Evolutionary conservation across 2,888 invertebrate species (phyloP).

Genomic region (Hypomecis punctinalis): DNA sequence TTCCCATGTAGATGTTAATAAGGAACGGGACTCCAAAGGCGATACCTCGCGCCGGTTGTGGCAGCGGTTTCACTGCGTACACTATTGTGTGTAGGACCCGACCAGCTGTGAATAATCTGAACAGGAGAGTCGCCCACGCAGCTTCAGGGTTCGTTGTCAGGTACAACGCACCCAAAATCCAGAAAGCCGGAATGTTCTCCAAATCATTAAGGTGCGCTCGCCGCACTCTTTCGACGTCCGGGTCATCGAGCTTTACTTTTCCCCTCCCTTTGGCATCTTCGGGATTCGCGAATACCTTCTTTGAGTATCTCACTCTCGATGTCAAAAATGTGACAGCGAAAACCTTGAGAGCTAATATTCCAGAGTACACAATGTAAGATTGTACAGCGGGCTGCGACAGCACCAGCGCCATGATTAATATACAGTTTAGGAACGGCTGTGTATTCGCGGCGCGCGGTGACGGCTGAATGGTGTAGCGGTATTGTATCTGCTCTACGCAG

Average conservation of each 20-base stretch:
- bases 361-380: slow-evolving; percentile 66
- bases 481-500: background rate
- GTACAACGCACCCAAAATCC: slow-evolving; percentile 86
- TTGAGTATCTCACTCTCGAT: slow-evolving; percentile 52
- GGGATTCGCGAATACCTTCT: slow-evolving; percentile 64
- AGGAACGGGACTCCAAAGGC: slow-evolving; percentile 58
- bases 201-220: slow-evolving; percentile 89
- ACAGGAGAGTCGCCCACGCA: slow-evolving; percentile 67
- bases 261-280: slow-evolving; percentile 63
- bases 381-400: slow-evolving; percentile 50
- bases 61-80: slow-evolving; percentile 86
- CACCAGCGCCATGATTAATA: slow-evolving; percentile 24
- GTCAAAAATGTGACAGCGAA: slow-evolving; percentile 59
- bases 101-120: slow-evolving; percentile 81
- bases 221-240: slow-evolving; percentile 64
- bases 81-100: slow-evolving; percentile 87
- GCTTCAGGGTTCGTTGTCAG: slow-evolving; percentile 83
- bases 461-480: slow-evolving; percentile 61
- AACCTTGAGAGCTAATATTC: slow-evolving; percentile 67
- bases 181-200: slow-evolving; percentile 88
- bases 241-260: slow-evolving; percentile 68
- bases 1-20: slow-evolving; percentile 67
- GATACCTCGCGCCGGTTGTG: slow-evolving; percentile 79
- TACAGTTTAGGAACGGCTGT: slow-evolving; percentile 16
- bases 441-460: slow-evolving; percentile 70